A percentile compares a stretch with the other conserved stretches of the same genome.
These are phyloP conservation scores for Parus major DNA, from an alignment of 2,113 vertebrate species.

Conservation along the genomic window DNA sequence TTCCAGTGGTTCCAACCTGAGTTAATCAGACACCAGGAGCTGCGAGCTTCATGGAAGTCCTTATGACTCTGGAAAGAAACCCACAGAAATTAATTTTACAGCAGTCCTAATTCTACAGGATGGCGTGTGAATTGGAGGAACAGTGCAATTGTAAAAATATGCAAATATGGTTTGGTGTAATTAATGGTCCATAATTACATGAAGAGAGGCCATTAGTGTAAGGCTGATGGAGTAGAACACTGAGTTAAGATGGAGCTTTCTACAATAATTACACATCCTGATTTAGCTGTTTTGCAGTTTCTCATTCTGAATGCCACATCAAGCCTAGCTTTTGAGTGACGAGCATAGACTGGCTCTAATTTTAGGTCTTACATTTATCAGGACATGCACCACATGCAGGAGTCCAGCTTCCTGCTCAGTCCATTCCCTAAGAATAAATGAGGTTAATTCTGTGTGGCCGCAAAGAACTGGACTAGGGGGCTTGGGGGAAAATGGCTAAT, in stretches of 20 bases:
- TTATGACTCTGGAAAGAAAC: neutral
- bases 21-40: neutral
- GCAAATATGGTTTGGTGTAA: neutral
- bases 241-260: neutral
- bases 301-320: neutral
- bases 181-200: slow-evolving; percentile 2
- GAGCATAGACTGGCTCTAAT: neutral
- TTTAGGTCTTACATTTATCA: neutral
- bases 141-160: neutral
- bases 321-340: neutral
- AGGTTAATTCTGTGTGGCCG: neutral
- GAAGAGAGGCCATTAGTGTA: neutral
- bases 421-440: neutral
- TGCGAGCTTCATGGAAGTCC: neutral
- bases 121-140: neutral
- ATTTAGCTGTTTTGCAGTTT: neutral
- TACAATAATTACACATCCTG: neutral
- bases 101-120: neutral
- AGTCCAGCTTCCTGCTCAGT: neutral
- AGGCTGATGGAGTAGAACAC: neutral
- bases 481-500: neutral
- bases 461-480: neutral
- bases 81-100: neutral
- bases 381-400: neutral
- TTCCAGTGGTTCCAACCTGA: neutral